Evolutionary conservation across 2,797 vertebrate species (phyloP).

Genomic region (Sebastes vulpes): DNA sequence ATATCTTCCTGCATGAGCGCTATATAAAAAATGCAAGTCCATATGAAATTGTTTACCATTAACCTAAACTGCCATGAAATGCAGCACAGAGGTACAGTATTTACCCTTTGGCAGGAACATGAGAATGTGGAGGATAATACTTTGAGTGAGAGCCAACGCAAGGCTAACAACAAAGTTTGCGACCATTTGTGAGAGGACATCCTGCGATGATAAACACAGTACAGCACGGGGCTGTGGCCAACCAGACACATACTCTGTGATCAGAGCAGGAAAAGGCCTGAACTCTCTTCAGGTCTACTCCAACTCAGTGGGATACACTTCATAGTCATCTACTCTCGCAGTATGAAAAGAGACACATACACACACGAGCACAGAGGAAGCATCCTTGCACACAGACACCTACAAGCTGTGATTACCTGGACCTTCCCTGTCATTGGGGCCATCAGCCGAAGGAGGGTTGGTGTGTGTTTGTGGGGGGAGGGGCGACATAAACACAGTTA

Average conservation of each 20-base stretch:
- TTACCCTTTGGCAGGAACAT: constrained; percentile 4
- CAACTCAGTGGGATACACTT: constrained; percentile 63
- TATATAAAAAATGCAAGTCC: too few species aligned
- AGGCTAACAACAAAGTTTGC: constrained; percentile 40
- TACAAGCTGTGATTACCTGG: constrained; percentile 73
- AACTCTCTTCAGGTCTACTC: constrained; percentile 38
- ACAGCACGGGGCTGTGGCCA: constrained; percentile 29
- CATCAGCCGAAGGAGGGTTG: constrained; percentile 18
- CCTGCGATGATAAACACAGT: constrained; percentile 65
- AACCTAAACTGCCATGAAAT: constrained; percentile 3
- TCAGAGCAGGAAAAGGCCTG: constrained; percentile 39
- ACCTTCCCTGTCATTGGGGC: constrained; percentile 62
- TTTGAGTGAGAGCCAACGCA: constrained; percentile 13
- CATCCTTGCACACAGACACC: constrained; percentile 25
- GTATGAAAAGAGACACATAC: constrained; percentile 29
- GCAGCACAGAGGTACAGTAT: not conserved
- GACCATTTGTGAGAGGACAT: constrained; percentile 42
- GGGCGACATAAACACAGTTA: constrained; percentile 33
- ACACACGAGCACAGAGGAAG: constrained; percentile 1
- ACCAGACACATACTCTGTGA: constrained; percentile 48
- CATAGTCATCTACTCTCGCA: constrained; percentile 46
- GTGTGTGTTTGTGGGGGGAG: constrained; percentile 12
- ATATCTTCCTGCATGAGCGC: not conserved
- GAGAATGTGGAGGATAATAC: not conserved
- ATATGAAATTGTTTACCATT: not conserved